Base-by-base conservation (phyloP, 2,797 vertebrate species). In the Denticeps clupeoides region DNA sequence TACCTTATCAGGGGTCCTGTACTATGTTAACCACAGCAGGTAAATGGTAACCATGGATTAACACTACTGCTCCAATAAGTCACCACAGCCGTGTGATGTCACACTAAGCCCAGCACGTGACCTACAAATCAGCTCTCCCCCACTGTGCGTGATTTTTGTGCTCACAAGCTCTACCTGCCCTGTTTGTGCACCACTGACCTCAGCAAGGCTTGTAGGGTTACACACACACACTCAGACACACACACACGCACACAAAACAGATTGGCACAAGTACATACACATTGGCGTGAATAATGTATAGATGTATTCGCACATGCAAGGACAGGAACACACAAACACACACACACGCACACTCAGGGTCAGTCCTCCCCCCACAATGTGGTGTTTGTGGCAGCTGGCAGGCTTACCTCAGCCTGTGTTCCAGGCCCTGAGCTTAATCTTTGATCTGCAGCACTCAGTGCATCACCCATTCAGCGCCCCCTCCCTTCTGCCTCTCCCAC, bases 371-470 rank as follows among this genome's bases (percentile, higher is more conserved):
- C 7, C n/a, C 6, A 12, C 13, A 2, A 15, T 19, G 12, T 31
- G 56, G 43, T 55, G 49, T 61, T 60, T 10, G 44, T 60, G 71
- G 66, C 45, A 40, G 60, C 69, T 62, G 61, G 56, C 54, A 46
- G 40, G 58, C 47, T 62, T 54, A 53, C 44, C 47, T 49, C 47
- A 41, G 45, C 62, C 59, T 60, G 56, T 49, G 33, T 55, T 64
- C 52, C 56, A 52, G 45, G 25, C 65, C 64, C 73, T 3, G 22
- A 67, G 62, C 58, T 74, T 78, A 75, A 74, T 73, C 75, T 62
- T 65, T 69, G 63, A 72, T 72, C 69, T 53, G 64, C 71, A 40
- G 47, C 47, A 56, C 58, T 53, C 50, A 50, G 41, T 55, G 37
- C 51, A 54, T 51, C 54, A 58, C 24, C 22, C 54, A 55, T 47